phyloP scores from a whole-genome alignment of 2,113 vertebrate genomes.

The Passer montanus region DNA sequence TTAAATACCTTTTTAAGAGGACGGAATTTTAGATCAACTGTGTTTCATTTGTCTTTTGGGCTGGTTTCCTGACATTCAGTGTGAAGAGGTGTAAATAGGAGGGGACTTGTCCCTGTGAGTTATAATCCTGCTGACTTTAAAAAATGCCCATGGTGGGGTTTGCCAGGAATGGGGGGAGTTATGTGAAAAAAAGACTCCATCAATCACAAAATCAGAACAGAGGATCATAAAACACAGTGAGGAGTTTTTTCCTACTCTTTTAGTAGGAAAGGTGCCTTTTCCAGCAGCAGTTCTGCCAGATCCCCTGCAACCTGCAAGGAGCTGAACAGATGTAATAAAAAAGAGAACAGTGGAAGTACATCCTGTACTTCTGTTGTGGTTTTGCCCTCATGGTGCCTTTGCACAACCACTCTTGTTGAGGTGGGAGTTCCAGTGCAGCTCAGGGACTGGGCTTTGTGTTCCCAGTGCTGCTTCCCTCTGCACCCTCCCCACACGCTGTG shows the following conservation, averaged over 20 bases:
- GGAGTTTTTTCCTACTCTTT: not conserved
- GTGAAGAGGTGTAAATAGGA: not conserved
- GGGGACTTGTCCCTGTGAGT: not conserved
- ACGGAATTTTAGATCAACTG: not conserved
- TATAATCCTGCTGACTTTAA: not conserved
- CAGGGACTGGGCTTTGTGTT: not conserved
- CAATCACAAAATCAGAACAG: not conserved
- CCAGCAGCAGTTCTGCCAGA: not conserved
- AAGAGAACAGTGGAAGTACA: not conserved
- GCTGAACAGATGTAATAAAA: not conserved
- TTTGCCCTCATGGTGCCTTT: not conserved
- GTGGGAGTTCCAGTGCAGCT: not conserved
- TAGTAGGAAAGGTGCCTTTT: not conserved
- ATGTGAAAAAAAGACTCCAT: not conserved
- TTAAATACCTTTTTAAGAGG: not conserved
- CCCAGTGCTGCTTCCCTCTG: not conserved
- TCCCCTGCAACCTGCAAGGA: not conserved
- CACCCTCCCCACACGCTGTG: rapidly evolving
- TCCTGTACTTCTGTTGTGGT: not conserved
- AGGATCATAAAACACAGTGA: not conserved
- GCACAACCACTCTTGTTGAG: not conserved
- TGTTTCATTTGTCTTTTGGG: not conserved
- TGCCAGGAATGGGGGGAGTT: not conserved
- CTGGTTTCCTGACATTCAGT: not conserved
- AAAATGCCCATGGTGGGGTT: not conserved